These are phyloP conservation scores for Acestrorhynchus altus DNA, from an alignment of 2,797 vertebrate species.

Conservation along the genomic window DNA sequence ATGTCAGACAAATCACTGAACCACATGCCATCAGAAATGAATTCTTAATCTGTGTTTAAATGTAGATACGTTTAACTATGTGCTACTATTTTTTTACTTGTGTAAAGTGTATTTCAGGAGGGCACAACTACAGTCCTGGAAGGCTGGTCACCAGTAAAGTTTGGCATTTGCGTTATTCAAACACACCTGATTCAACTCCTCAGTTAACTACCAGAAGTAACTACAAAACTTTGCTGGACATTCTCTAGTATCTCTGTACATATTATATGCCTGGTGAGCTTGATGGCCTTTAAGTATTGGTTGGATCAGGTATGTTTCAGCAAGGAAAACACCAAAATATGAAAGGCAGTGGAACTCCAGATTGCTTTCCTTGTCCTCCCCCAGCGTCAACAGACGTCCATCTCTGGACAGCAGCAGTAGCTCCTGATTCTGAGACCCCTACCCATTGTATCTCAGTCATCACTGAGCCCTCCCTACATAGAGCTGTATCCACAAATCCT, in stretches of 20 bases:
- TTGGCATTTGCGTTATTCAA: too few species aligned
- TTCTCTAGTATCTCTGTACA: background rate
- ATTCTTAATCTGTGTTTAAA: too few species aligned
- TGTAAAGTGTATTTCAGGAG: too few species aligned
- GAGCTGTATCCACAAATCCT: background rate
- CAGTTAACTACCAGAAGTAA: too few species aligned
- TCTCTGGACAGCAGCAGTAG: background rate
- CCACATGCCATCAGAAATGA: too few species aligned
- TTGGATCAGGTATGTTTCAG: background rate
- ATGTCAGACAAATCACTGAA: too few species aligned
- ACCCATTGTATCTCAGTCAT: background rate
- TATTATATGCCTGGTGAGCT: background rate
- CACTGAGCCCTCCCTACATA: background rate
- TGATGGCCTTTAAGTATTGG: background rate
- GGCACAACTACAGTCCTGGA: too few species aligned
- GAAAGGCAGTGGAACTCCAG: background rate
- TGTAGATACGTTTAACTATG: too few species aligned
- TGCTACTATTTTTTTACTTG: too few species aligned
- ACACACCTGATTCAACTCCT: too few species aligned
- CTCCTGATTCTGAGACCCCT: slow-evolving; percentile 14
- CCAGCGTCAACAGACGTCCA: background rate
- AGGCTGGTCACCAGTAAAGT: too few species aligned
- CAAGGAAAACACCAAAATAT: background rate
- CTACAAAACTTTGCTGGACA: too few species aligned
- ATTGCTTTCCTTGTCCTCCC: background rate